phyloP scores from a whole-genome alignment of 2,797 vertebrate species.

The Micromesistius poutassou region DNA sequence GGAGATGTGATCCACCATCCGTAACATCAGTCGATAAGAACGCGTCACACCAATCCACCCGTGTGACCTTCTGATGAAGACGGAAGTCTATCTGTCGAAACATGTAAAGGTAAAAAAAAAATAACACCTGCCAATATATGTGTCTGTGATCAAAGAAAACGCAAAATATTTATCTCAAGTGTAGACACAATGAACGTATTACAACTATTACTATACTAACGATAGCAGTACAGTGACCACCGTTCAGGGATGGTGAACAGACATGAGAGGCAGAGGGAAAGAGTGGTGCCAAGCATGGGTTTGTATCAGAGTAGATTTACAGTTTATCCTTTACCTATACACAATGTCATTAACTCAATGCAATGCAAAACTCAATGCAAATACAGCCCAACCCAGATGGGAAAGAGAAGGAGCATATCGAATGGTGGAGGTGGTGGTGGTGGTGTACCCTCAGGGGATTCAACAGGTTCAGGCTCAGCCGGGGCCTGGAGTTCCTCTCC shows the following conservation, averaged over 20 bases:
- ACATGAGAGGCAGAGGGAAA: neutral
- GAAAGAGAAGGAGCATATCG: slow-evolving; percentile 39
- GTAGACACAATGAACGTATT: too few relatives aligned
- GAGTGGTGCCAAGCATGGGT: neutral
- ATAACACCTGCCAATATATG: too few relatives aligned
- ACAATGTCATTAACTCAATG: slow-evolving; percentile 21
- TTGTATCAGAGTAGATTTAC: slow-evolving; percentile 33
- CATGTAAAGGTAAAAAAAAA: too few relatives aligned
- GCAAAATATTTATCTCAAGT: too few relatives aligned
- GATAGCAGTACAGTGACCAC: slow-evolving; percentile 16
- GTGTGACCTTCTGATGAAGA: too few relatives aligned
- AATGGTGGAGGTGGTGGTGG: slow-evolving; percentile 36
- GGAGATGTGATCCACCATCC: too few relatives aligned
- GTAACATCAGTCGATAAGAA: too few relatives aligned
- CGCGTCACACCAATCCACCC: too few relatives aligned
- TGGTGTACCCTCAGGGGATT: slow-evolving; percentile 55
- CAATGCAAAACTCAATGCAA: slow-evolving; percentile 33
- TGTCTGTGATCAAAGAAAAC: too few relatives aligned
- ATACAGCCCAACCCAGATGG: slow-evolving; percentile 51
- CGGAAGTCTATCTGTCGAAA: too few relatives aligned
- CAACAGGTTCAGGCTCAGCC: slow-evolving; percentile 31
- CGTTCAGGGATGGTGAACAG: neutral
- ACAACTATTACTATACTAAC: too few relatives aligned
- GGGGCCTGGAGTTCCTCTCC: slow-evolving; percentile 9
- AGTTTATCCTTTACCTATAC: slow-evolving; percentile 30